Evolutionary conservation across 1,140 invertebrate genomes (phyloP), one percentile per base, ranked within the genome.

Genomic region (Lethocerus indicus): DNA sequence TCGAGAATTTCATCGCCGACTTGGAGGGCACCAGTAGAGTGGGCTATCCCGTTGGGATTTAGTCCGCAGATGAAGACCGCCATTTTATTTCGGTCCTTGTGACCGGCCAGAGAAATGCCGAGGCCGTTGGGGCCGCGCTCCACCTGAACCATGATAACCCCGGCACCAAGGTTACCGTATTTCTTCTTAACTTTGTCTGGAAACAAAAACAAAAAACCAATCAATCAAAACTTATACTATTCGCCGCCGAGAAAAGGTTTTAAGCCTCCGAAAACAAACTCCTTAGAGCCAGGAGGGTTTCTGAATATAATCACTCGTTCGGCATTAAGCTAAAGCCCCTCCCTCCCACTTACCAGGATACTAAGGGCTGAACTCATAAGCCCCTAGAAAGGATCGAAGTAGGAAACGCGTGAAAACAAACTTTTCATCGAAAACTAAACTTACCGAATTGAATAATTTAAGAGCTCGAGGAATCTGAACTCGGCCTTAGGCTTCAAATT

Each of bases 1-100:
- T 97, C 92, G 12, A 97, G 68, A 54, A 98, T 83, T 66, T 98
- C 92, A 64, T 99, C 95, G 1, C 93, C 94, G 25, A 95, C 78
- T 60, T 79, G 71, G 2, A 99, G 74, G 6, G 79, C 70, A 3
- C 82, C 80, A 25, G 81, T 76, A 52, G 77, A 78, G 48, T 66
- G 76, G 28, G 89, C 83, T 0, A 78, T 70, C 20, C 92, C 91
- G 1, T 80, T 81, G 0, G 91, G 87, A 67, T 96, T 83, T 16
- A 99, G 73, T 6, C 91, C 94, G 57, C 90, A 93, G 27, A 98
- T 79, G 67, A 95, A 96, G 36, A 94, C 90, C 20, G 87, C 87
- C 90, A 97, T 97, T 58, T 87, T 84, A 58, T 81, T 87, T 16
- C 92, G 73, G 63, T 97, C 91, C 59, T 83, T 81, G 68, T 97